Conservation (phyloP, 2,113 vertebrate genomes). For the Trogon melanurus region DNA sequence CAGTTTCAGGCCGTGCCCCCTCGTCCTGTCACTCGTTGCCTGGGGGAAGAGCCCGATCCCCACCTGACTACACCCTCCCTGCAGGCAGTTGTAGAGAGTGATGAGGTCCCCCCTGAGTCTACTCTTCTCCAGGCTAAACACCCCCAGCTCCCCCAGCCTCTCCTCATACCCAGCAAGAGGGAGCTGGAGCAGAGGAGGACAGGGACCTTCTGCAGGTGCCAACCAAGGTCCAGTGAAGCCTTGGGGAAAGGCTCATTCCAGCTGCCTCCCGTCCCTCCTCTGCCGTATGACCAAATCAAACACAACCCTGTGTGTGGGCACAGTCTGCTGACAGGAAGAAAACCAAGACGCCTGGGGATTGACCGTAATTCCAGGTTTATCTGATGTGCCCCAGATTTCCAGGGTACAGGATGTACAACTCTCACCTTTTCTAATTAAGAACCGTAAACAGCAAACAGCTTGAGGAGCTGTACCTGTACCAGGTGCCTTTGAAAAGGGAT, state of each 20-base stretch:
- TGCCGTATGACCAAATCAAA: neutral
- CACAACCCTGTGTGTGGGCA: accelerated
- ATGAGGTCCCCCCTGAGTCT: too few species aligned
- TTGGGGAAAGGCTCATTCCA: neutral
- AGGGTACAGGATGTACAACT: neutral
- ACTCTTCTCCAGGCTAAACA: too few species aligned
- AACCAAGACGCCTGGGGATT: neutral
- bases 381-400: neutral
- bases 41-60: too few species aligned
- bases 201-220: neutral
- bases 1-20: too few species aligned
- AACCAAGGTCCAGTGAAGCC: neutral
- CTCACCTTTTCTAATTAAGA: neutral
- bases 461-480: too few species aligned
- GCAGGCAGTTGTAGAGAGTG: too few species aligned
- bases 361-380: neutral
- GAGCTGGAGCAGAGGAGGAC: neutral
- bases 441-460: neutral
- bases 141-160: too few species aligned
- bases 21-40: too few species aligned
- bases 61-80: too few species aligned
- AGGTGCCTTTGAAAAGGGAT: neutral
- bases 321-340: neutral
- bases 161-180: neutral
- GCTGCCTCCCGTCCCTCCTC: neutral